phyloP scores from a whole-genome alignment of 1,140 invertebrate species.

The Caligus rogercresseyi region DNA sequence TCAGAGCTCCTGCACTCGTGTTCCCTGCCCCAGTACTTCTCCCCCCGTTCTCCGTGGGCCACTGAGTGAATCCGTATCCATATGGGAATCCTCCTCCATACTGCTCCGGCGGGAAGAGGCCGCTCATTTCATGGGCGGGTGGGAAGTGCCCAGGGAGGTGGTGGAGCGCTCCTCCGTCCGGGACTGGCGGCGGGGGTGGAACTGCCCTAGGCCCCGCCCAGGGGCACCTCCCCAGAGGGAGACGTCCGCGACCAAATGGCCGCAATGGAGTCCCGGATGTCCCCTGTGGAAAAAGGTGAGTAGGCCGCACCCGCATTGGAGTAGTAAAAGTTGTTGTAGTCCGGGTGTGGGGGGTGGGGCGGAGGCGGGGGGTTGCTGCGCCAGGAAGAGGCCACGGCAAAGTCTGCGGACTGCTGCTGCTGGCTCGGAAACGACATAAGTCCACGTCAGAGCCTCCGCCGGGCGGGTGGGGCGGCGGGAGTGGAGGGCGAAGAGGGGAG shows the following conservation, averaged over 20 bases:
- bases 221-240: background rate
- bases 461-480: background rate
- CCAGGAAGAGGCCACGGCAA: background rate
- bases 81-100: constrained; percentile 3
- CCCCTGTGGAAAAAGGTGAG: background rate
- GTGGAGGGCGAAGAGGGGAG: background rate
- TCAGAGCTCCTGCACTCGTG: background rate
- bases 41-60: constrained; percentile 17
- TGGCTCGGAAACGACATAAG: background rate
- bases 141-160: constrained; percentile 1
- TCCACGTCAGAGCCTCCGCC: background rate
- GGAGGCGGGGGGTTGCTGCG: background rate
- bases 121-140: background rate
- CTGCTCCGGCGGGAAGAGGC: constrained; percentile 18
- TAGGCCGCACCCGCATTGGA: background rate
- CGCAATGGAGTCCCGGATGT: constrained; percentile 14
- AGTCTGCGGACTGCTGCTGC: background rate
- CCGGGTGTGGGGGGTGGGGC: background rate
- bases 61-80: constrained; percentile 21
- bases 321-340: constrained; percentile 9
- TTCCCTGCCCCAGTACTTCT: background rate
- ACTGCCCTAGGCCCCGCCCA: background rate
- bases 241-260: constrained; percentile 14
- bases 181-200: background rate
- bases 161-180: background rate